These are phyloP conservation scores for Silurus lanzhouensis DNA, from an alignment of 2,797 vertebrate genomes.

Conservation along the genomic window DNA sequence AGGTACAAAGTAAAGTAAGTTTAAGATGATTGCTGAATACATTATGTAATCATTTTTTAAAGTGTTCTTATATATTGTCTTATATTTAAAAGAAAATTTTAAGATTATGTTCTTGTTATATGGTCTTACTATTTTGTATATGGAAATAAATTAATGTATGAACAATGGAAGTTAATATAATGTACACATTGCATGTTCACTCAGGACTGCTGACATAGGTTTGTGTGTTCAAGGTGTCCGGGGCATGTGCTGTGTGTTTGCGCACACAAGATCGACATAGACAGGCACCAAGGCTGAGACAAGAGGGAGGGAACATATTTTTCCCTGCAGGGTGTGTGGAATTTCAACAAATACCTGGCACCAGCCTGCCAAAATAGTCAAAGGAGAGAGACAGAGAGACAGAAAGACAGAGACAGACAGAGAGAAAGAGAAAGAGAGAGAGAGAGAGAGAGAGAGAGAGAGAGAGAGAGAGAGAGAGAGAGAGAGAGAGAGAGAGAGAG, in stretches of 20 bases:
- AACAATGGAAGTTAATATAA: conserved; percentile 13
- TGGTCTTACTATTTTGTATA: neutral
- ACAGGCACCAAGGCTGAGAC: conserved; percentile 74
- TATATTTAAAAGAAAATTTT: neutral
- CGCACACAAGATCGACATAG: conserved; percentile 74
- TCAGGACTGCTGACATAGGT: conserved; percentile 33
- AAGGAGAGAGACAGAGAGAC: conserved; percentile 43
- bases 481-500: neutral
- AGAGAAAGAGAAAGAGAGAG: conserved; percentile 38
- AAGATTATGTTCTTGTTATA: neutral
- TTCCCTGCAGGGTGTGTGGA: conserved; percentile 82
- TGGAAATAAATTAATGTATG: neutral
- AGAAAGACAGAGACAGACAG: conserved; percentile 8
- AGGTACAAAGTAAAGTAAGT: neutral
- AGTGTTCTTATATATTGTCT: too few species aligned
- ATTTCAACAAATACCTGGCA: conserved; percentile 86
- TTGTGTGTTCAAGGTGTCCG: conserved; percentile 57
- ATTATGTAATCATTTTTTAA: neutral
- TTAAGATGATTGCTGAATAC: neutral
- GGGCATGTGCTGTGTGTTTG: conserved; percentile 67
- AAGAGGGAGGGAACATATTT: conserved; percentile 72
- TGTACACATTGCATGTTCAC: conserved; percentile 16
- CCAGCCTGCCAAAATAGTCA: conserved; percentile 76
- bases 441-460: conserved; percentile 46
- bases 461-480: neutral